Base-by-base conservation (phyloP, 1,140 invertebrate genomes). In the Eurosta solidaginis region DNA sequence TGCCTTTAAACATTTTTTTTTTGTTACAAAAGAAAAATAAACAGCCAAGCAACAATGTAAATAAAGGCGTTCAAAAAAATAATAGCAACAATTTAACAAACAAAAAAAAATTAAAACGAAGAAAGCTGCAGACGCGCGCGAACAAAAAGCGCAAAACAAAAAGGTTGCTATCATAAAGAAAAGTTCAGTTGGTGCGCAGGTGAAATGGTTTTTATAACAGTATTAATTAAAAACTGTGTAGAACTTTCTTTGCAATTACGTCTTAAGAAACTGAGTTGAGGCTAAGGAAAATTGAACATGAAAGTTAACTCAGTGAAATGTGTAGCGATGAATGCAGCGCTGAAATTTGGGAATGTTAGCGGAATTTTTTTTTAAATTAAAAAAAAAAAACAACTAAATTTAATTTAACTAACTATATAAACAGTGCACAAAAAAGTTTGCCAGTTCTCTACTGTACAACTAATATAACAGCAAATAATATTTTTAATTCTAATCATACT, bases 171-270 rank as follows among this genome's bases (percentile, higher is more conserved):
- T 17, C 36, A 20, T n/a, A 12, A 20, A 40, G 59, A 20, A 6
- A 33, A 68, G 59, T 68, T 68, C 33, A 68, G n/a, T 68, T 40
- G 54, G 17, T 25, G 54, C 54, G 3, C 54, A 63, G 54, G 29
- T 63, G 59, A 40, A 68, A 68, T 40, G 59, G 27, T n/a, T 40
- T 68, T 59, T 68, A n/a, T 68, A 68, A 68, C 59, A 40, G 59
- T 29, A 68, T 68, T 68, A 68, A 68, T 68, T 68, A 68, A 29
- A 40, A 40, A 68, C 33, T 40, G 36, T 68, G 22, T 7, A 68
- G 59, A 7, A 68, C 40, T 68, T 40, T 40, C n/a, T 68, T 40
- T 20, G 59, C 59, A 42, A 36, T 14, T 40, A 68, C n/a, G n/a
- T n/a, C n/a, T 20, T 20, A 40, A 68, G 59, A 17, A 10, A 29